Conservation (phyloP, 1,140 invertebrate species). For the Hesperophylax magnus region DNA sequence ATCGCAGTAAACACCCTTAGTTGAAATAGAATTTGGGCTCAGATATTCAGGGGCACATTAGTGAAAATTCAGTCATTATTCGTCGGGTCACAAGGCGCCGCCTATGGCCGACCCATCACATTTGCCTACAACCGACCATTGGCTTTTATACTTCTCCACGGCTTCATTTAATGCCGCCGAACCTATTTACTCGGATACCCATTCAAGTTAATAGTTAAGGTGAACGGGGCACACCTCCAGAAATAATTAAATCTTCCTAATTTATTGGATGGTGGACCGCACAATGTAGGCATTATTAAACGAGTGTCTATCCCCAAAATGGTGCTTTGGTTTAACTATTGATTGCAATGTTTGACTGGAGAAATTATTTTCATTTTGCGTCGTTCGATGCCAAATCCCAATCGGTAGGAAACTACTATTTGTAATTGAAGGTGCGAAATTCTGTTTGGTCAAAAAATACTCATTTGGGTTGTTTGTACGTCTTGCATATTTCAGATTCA, state of each 20-base stretch:
- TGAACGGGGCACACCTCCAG: slow-evolving; percentile 6
- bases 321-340: too few species aligned
- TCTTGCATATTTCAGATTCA: too few species aligned
- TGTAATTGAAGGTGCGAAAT: too few species aligned
- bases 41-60: slow-evolving; percentile 17
- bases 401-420: too few species aligned
- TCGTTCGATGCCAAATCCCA: too few species aligned
- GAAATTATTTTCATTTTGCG: too few species aligned
- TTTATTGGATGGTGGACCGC: neutral
- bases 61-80: slow-evolving; percentile 22
- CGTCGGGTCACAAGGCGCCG: slow-evolving; percentile 1
- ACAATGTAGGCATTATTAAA: neutral
- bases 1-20: slow-evolving; percentile 1
- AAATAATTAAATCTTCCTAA: slow-evolving; percentile 25
- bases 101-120: slow-evolving; percentile 5
- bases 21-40: neutral
- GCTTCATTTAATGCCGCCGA: slow-evolving; percentile 24
- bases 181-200: slow-evolving; percentile 16
- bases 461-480: too few species aligned
- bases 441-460: too few species aligned
- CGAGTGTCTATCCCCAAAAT: too few species aligned
- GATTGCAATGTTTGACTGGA: too few species aligned
- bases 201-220: neutral
- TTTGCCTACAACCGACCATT: neutral
- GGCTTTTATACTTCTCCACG: slow-evolving; percentile 16